phyloP scores from a whole-genome alignment of 2,113 vertebrate species.

The Lates calcarifer region DNA sequence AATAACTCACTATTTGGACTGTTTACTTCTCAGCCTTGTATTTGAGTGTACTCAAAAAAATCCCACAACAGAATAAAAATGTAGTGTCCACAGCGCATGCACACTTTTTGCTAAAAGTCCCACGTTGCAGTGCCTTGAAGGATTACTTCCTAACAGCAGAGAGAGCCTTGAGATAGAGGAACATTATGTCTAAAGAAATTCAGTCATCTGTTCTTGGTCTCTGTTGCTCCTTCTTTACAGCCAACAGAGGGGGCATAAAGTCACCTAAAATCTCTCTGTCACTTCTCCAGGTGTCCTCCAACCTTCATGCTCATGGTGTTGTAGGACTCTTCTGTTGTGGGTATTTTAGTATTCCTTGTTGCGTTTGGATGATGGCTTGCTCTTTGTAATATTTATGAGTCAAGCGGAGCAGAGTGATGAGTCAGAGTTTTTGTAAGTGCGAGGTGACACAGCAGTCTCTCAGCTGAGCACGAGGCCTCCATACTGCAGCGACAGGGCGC shows the following conservation, averaged over 20 bases:
- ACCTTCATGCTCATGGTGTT: background rate
- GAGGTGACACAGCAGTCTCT: slow-evolving; percentile 53
- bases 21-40: background rate
- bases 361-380: background rate
- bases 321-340: background rate
- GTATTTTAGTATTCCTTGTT: slow-evolving; percentile 7
- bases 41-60: background rate
- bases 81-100: no score
- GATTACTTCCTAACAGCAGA: no score
- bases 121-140: no score
- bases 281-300: background rate
- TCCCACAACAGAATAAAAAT: background rate
- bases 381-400: slow-evolving; percentile 53
- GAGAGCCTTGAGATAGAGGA: background rate
- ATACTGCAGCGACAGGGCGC: slow-evolving; percentile 18
- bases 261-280: background rate
- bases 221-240: background rate
- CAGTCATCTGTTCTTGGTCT: background rate
- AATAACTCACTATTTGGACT: background rate
- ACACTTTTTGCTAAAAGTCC: no score
- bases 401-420: slow-evolving; percentile 45
- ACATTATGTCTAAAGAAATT: background rate
- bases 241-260: background rate
- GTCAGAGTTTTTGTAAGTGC: slow-evolving; percentile 41
- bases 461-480: slow-evolving; percentile 21